Base-by-base conservation (phyloP, 2,888 invertebrate species). In the Clusia tigrina region DNA sequence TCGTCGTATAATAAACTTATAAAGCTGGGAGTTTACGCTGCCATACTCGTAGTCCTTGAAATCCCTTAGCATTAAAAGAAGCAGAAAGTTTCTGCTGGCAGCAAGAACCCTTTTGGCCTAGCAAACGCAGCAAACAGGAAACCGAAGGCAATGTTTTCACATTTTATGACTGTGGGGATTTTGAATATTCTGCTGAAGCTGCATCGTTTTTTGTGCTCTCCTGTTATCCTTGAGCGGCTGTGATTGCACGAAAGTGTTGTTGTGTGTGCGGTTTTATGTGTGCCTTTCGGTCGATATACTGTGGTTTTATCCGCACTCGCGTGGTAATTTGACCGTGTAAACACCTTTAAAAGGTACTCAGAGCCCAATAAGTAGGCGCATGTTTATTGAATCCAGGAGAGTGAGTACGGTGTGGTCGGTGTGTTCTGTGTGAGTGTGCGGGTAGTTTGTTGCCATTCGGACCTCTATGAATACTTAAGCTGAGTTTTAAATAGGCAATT, bases 231-330 rank as follows among this genome's bases (percentile, higher is more conserved):
- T 32, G 32, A 32, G 12, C 32, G 32, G 32, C n/a, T n/a, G n/a
- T n/a, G n/a, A n/a, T n/a, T n/a, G n/a, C n/a, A n/a, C 32, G 12
- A 32, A 32, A 12, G 48, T 48, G 20, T 48, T 5, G n/a, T 17
- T 48, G 6, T 48, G n/a, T 48, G 20, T 48, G 48, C 48, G 5
- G n/a, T n/a, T n/a, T 17, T 48, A 2, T 52, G 3, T 52, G 24
- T 52, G 52, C 22, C 3, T 10, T 5, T 52, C 3, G 12, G 52
- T 20, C 5, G 6, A n/a, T 12, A 2, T 12, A 22, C 3, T 24
- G 48, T 48, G 3, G 22, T 12, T 52, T 23, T 20, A 20, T 52
- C 52, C 17, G 20, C 20, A 52, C 52, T 52, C 52, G 52, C 52
- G 52, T 52, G 52, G 3, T 20, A 12, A 23, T n/a, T 52, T 52